These are phyloP conservation scores for Apodemus sylvaticus DNA, from an alignment of 2,113 vertebrate genomes.

Conservation along the genomic window DNA sequence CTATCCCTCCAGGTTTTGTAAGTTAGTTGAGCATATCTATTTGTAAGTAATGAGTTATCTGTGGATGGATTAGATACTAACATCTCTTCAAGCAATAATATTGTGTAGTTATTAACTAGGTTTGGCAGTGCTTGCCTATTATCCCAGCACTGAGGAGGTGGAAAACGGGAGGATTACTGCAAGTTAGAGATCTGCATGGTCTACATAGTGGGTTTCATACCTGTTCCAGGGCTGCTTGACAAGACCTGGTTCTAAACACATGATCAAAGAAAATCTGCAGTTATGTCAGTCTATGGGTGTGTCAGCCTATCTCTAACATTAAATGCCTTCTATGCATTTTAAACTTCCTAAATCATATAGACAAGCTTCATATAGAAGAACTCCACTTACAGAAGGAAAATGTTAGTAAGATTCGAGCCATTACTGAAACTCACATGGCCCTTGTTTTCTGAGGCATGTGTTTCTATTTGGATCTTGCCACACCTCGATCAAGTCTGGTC, in stretches of 20 bases:
- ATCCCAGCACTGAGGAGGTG: background rate
- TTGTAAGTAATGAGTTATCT: constrained; percentile 9
- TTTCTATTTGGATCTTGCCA: no score
- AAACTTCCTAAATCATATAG: background rate
- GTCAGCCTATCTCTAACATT: background rate
- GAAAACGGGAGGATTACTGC: background rate
- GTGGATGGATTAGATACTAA: background rate
- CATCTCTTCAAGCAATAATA: constrained; percentile 1
- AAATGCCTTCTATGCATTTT: background rate
- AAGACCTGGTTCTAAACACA: background rate
- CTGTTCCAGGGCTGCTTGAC: background rate
- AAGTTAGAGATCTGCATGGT: background rate
- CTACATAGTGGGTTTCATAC: background rate
- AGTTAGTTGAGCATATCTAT: constrained; percentile 62
- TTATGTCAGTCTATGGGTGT: background rate
- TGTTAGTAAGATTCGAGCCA: background rate
- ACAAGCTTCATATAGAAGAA: background rate
- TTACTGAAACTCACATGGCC: no score
- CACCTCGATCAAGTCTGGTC: no score
- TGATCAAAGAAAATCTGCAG: background rate
- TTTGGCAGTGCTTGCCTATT: background rate
- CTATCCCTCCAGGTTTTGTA: constrained; percentile 81
- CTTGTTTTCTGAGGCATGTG: no score
- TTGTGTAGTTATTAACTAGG: background rate
- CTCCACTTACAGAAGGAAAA: background rate